Conservation (phyloP, 37 sponge, comb jelly and placozoan genomes). For the Mnemiopsis leidyi region DNA sequence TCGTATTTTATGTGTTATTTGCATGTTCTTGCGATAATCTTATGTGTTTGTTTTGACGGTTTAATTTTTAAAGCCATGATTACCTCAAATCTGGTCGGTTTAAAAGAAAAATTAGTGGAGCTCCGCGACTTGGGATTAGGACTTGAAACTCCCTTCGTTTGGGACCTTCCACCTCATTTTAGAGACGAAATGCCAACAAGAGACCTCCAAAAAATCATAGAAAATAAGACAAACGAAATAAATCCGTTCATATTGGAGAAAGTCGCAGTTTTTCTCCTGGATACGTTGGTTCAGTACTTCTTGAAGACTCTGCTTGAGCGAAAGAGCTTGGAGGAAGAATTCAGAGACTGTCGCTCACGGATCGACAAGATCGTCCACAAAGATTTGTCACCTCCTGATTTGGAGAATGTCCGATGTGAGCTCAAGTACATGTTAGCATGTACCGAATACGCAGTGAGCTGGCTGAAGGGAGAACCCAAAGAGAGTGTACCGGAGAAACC, state of each 20-base stretch:
- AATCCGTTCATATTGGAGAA: neutral
- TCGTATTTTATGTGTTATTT: neutral
- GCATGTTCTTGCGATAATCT: neutral
- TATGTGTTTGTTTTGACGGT: neutral
- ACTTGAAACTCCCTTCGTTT: constrained; percentile 4
- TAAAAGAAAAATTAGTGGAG: neutral
- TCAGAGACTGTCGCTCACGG: neutral
- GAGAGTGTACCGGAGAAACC: neutral
- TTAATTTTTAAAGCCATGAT: neutral
- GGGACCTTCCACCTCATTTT: constrained; percentile 17
- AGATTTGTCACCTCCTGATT: neutral
- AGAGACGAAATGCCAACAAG: neutral
- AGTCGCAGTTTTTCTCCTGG: constrained; percentile 15
- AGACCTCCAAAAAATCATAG: neutral
- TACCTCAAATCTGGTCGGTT: neutral
- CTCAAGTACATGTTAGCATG: neutral
- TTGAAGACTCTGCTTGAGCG: neutral
- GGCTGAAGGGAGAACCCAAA: neutral
- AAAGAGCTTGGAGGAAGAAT: neutral
- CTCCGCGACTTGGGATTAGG: neutral
- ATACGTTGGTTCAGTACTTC: neutral
- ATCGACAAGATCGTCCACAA: neutral
- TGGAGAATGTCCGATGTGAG: neutral
- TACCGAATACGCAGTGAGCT: neutral
- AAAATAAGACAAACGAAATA: neutral